phyloP scores from a whole-genome alignment of 2,888 invertebrate genomes.

The Rhagophthalmus giganteus region DNA sequence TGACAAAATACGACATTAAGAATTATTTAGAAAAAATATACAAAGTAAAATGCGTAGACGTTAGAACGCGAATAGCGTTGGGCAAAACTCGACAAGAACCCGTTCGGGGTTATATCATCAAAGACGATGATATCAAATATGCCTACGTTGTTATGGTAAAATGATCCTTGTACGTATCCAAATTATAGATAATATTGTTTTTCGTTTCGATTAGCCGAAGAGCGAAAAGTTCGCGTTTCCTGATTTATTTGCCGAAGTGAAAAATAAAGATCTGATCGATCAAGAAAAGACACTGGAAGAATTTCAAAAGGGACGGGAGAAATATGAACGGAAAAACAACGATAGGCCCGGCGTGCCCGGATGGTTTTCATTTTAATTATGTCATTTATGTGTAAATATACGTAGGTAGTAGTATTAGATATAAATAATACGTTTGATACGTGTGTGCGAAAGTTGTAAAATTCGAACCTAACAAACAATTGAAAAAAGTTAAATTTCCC shows the following conservation, averaged over 20 bases:
- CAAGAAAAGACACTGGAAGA: conserved; percentile 64
- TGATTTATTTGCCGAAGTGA: conserved; percentile 62
- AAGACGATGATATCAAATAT: conserved; percentile 81
- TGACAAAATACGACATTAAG: conserved; percentile 87
- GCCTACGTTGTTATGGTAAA: too few species aligned
- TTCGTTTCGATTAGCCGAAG: conserved; percentile 64
- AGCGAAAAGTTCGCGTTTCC: conserved; percentile 76
- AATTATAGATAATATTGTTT: not conserved
- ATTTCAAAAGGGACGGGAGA: conserved; percentile 63
- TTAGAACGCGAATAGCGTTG: conserved; percentile 73
- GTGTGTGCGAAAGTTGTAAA: too few species aligned
- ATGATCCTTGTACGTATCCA: conserved; percentile 66
- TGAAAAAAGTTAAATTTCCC: not conserved
- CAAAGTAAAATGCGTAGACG: conserved; percentile 75
- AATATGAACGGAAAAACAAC: conserved; percentile 67
- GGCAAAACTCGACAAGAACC: conserved; percentile 68
- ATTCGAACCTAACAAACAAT: too few species aligned
- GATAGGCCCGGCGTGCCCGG: conserved; percentile 72
- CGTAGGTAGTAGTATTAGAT: not conserved
- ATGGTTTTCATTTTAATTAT: conserved; percentile 74
- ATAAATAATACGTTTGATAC: not conserved
- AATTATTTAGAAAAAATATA: conserved; percentile 97
- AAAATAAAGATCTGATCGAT: conserved; percentile 61
- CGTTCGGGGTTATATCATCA: conserved; percentile 68
- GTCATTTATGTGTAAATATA: conserved; percentile 1